Base-by-base conservation (phyloP, 2,888 invertebrate species). In the Lochmaea capreae region DNA sequence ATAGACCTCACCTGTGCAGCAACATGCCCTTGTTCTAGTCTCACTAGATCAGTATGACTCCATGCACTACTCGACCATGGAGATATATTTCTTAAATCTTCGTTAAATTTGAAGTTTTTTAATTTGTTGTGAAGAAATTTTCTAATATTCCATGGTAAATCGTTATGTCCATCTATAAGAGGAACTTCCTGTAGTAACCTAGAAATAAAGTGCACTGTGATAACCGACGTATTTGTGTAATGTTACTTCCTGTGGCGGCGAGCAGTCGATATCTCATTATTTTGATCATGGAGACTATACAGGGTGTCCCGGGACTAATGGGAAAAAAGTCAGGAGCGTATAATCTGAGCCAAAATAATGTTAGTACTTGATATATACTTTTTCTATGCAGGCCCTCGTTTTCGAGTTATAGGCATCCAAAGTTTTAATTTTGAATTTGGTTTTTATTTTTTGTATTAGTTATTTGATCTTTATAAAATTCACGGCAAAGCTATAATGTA, bases 61-160 rank as follows among this genome's bases (percentile, higher is more conserved):
- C 93, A 94, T 79, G 90, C 91, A 85, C 91, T 92, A 76, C 89
- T 89, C 42, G 92, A 91, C 93, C 93, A 94, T 14, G 93, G 93
- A 81, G 90, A 90, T 61, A 92, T 90, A 79, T 91, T 90, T 81
- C 91, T 88, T 71, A 94, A 88, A 86, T 93, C 91, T 86, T 92
- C 90, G 79, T 90, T 91, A 86, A 93, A 93, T 83, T 91, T 90
- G 86, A 96, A 95, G 86, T 95, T 94, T 86, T 94, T 93, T 82
- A 96, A 92, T 86, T 93, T 93, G 88, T 96, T 96, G 88, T 95
- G 95, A 86, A 95, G 90, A 88, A 96, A 95, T 88, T 95, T 95
- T 80, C 96, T 90, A 86, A 96, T 95, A 88, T 96, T 96, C 95
- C 95, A 96, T 14, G 96, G 95, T 79, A 96, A 89, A 87, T 96